Evolutionary conservation across 2,797 vertebrate species (phyloP), one percentile per base, ranked within the genome.

Genomic region (Molossus alvarezi): DNA sequence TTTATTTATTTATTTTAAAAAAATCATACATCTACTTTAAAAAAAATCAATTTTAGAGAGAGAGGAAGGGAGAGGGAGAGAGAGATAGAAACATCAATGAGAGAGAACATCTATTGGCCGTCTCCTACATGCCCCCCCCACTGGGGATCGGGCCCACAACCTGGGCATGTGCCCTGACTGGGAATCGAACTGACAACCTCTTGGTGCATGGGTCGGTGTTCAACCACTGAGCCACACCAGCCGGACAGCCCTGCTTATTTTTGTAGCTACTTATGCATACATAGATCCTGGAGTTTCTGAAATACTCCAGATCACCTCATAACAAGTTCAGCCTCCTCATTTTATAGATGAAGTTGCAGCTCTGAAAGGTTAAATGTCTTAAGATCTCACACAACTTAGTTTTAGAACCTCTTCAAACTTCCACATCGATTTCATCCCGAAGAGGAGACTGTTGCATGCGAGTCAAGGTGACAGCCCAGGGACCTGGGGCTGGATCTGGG

Each of bases 1-100:
- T 96, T 96, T 45, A 45, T 96, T 96, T 45, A 45, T 45, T 45
- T 45, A 45, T 45, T 45, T 45, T 45, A 3, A 6, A 45, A 45
- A 45, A 45, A 45, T 45, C 41, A 45, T 45, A 45, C 41, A 45
- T 45, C 41, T 45, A 45, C 41, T 45, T 45, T 45, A 3, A 3
- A 5, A 45, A 45, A 45, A 45, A 45, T 45, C 6, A 6, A 45
- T 45, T 45, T 45, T 45, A 45, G 41, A 45, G 41, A 45, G 41
- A 45, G 41, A 45, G 3, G 41, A 45, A 45, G 41, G 41, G 41
- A 45, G 41, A 45, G 41, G 41, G 6, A 45, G 41, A 45, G 41
- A 45, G 41, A 45, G 41, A 45, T 5, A 45, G 41, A 45, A 45
- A 45, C 41, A 45, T 45, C 41, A 6, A 45, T 6, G 41, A 45